A percentile compares a stretch with the other conserved stretches of the same genome.
Evolutionary conservation across 2,797 vertebrate genomes (phyloP).

Genomic region (Microctenopoma stevenorrisi): DNA sequence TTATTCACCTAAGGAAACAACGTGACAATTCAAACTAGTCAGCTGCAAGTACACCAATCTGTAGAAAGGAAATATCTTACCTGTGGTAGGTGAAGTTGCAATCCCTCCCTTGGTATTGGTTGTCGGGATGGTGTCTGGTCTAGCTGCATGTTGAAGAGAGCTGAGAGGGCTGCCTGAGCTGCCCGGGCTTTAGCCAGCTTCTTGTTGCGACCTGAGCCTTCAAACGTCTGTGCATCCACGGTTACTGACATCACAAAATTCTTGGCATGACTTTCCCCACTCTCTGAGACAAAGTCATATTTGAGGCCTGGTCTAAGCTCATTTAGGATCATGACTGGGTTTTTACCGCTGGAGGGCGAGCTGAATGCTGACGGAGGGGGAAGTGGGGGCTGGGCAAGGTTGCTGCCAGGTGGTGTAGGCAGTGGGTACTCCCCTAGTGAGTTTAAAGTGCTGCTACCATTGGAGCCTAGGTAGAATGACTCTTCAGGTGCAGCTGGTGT

Average conservation of each 20-base stretch:
- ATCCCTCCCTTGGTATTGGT: constrained; percentile 95
- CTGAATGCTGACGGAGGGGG: constrained; percentile 86
- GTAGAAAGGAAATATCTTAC: constrained; percentile 76
- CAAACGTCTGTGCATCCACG: constrained; percentile 93
- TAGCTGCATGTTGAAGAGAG: constrained; percentile 97
- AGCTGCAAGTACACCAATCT: neutral
- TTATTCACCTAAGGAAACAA: neutral
- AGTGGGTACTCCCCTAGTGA: constrained; percentile 89
- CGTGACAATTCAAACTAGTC: neutral
- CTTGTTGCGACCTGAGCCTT: constrained; percentile 97
- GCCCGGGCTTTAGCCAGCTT: constrained; percentile 97
- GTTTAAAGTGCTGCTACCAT: constrained; percentile 89
- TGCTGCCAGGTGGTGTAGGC: constrained; percentile 80
- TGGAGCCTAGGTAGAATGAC: constrained; percentile 91
- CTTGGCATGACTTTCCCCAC: constrained; percentile 97
- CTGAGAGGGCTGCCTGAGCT: constrained; percentile 92
- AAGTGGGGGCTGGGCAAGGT: constrained; percentile 88
- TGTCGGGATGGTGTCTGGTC: constrained; percentile 96
- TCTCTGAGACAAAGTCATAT: constrained; percentile 97
- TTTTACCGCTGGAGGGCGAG: constrained; percentile 91
- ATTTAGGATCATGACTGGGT: constrained; percentile 98
- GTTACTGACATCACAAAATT: constrained; percentile 98
- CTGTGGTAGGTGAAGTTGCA: constrained; percentile 96
- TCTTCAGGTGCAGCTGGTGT: constrained; percentile 87
- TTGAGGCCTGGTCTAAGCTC: constrained; percentile 96